Base-by-base conservation (phyloP, 2,888 invertebrate species). In the Lissonota sp. region DNA sequence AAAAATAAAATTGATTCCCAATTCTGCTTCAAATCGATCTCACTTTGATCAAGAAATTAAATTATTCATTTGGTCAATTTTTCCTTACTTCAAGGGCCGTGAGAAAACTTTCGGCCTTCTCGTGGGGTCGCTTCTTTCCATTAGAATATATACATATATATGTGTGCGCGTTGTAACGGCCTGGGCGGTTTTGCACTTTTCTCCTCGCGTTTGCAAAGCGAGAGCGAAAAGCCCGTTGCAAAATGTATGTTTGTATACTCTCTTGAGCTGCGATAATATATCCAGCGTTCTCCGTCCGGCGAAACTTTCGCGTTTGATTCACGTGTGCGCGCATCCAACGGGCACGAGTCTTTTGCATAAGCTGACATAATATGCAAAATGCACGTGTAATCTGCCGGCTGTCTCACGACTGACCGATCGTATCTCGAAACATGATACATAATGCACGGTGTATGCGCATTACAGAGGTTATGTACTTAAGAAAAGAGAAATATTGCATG, bases 291-390 rank as follows among this genome's bases (percentile, higher is more conserved):
- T 26, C 26, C 26, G 26, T 26, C 26, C 26, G 26, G 26, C 26
- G 26, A 26, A 26, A 26, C 26, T 26, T 26, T 26, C 51, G 51
- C 51, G 51, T 53, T 12, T 53, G 51, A 53, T 53, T 53, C 64
- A 26, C 64, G 57, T 44, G 73, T 63, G 26, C 44, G 64, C 12
- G 53, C 69, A 70, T 79, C 51, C 73, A 60, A 16, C 62, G 66
- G 57, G 26, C 67, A 8, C 49, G 66, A 66, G 79, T 70, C 14
- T 75, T 79, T 79, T 79, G 79, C 79, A 79, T 79, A 79, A 79
- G 79, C 79, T 70, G 79, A 79, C 79, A 79, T 79, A 79, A 79
- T 75, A 75, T 79, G 79, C 74, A 79, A 79, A 79, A 79, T 75
- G 79, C 70, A 44, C 74, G 40, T 70, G 74, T 79, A 75, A 79